Base-by-base conservation (phyloP, 2,888 invertebrate genomes). In the Stenotaenia linearis region DNA sequence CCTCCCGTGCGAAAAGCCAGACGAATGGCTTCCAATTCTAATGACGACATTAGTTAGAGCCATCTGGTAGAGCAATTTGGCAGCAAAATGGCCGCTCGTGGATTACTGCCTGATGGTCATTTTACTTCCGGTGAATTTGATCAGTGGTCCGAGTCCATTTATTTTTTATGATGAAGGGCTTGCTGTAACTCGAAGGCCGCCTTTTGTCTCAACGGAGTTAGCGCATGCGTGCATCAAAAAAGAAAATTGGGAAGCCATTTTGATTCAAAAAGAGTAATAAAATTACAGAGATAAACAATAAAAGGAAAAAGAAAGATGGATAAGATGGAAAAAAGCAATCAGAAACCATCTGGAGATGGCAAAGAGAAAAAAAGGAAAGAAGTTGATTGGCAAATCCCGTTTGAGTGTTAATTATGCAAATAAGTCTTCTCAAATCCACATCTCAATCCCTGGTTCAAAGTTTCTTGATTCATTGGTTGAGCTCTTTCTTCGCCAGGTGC, bases 71-170 rank as follows among this genome's bases (percentile, higher is more conserved):
- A 35, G 78, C 74, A 78, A 78, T 78, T 78, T 78, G 78, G 78
- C 78, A 78, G 74, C 78, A 78, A 78, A 78, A 78, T 78, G 78
- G 78, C 78, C 78, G 78, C 78, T 35, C 69, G 32, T 69, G 69
- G 74, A 69, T 74, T 74, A 78, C 69, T 56, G 56, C 30, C 69
- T 78, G 78, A 78, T 78, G 78, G 78, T 78, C 78, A 78, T 78
- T 78, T 56, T 78, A 78, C 78, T 78, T 78, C 78, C 78, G 78
- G 69, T 69, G 74, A 78, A 78, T 78, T 78, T 78, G 78, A 78
- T 78, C 78, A 78, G 78, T 78, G 78, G 78, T 25, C 78, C 61
- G 69, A 78, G 78, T 69, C 74, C 78, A 78, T 78, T 78, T 74
- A 78, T 78, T 78, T 78, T 78, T 78, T 78, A 78, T 78, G 78